Evolutionary conservation across 1,140 invertebrate species (phyloP).

Genomic region (Helicoverpa zea): DNA sequence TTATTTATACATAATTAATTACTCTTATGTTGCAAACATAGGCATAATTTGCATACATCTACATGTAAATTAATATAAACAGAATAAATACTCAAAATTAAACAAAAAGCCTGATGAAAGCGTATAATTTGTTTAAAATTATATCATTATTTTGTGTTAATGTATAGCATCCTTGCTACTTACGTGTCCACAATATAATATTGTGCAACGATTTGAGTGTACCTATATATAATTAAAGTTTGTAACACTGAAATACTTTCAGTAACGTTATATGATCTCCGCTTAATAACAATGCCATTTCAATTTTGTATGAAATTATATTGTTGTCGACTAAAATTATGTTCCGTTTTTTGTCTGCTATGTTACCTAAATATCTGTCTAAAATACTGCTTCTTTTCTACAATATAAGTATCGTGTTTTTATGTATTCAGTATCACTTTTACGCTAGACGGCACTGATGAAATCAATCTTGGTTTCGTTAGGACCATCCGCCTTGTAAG

Average conservation of each 20-base stretch:
- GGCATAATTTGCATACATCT: slow-evolving; percentile 20
- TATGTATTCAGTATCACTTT: background rate
- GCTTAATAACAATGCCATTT: background rate
- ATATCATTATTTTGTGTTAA: background rate
- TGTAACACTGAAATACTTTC: background rate
- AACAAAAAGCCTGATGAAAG: background rate
- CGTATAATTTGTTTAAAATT: background rate
- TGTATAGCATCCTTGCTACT: background rate
- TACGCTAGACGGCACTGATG: background rate
- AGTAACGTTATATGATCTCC: background rate
- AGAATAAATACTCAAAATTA: background rate
- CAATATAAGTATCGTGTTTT: background rate
- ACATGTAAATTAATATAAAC: slow-evolving; percentile 3
- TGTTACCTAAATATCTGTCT: no score
- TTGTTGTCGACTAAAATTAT: background rate
- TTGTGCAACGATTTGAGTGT: background rate
- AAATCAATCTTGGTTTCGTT: background rate
- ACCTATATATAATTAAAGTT: no score
- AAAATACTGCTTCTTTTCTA: no score
- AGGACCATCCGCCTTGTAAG: background rate
- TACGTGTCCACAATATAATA: background rate
- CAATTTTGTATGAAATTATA: background rate
- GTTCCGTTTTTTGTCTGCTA: no score
- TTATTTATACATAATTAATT: background rate
- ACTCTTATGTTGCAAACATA: slow-evolving; percentile 9